Evolutionary conservation across 2,113 vertebrate genomes (phyloP), one percentile per base, ranked within the genome.

Genomic region (Bothrops jararaca): DNA sequence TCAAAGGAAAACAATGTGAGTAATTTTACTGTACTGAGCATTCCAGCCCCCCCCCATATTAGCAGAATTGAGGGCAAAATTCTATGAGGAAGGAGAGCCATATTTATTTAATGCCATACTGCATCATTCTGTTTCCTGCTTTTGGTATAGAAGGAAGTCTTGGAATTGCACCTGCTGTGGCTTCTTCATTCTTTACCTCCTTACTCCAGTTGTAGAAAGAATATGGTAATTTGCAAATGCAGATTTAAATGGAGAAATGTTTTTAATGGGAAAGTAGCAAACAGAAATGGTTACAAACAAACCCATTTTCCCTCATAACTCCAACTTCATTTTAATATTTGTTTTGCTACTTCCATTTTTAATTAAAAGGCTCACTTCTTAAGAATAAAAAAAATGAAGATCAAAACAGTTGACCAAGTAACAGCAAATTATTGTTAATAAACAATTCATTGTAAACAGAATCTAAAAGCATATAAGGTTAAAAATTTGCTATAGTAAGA

Each of bases 1-100:
- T 85, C 92, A 42, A 90, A 80, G 89, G 91, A 95, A 95, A 42
- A 53, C 7, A 53, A 12, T 92, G 89, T 90, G 92, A 89, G 90
- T 93, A 91, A 39, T 20, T 86, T 50, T 24, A 80, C 69, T 80
- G 69, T 8, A 22, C 15, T 80, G 34, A 39, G 34, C 69, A 39
- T 80, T 39, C 34, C 34, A 80, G 74, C 64, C 29, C 0, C 34
- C 18, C 5, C 64, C 34, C 18, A 80, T 39, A 80, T 80, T 42
- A 80, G 6, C 39, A 80, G 15, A 80, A 80, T 22, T 80, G 18
- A 80, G 34, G 34, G 18, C 7, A 80, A 42, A 80, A 42, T 53
- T 42, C 29, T 80, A 26, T 45, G 23, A 50, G 4, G 58, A 20
- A 69, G 13, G 24, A 69, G 13, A 69, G 4, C 12, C 64, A 15